Percentiles rank a stretch among this genome's conserved stretches.
Conservation (phyloP, 2,888 invertebrate genomes). For the Tenthredo mesomela region DNA sequence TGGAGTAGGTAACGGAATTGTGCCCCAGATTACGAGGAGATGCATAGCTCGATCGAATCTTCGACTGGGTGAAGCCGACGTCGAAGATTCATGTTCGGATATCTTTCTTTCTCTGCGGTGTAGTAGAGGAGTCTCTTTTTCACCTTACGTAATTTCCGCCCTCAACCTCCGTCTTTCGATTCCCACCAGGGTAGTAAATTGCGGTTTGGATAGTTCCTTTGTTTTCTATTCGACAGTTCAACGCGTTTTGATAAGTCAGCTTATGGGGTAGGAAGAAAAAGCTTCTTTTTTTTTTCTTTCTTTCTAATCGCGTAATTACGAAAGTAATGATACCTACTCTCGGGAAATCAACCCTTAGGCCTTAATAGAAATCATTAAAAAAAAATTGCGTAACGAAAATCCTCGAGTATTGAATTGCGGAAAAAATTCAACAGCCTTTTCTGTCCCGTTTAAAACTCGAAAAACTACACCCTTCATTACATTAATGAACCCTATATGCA, state of each 20-base stretch:
- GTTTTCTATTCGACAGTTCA: conserved; percentile 40
- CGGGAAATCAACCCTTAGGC: neutral
- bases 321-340: neutral
- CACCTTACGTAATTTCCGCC: conserved; percentile 39
- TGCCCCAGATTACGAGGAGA: conserved; percentile 39
- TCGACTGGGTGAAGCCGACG: neutral
- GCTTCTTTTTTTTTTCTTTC: neutral
- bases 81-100: conserved; percentile 40
- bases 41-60: conserved; percentile 29
- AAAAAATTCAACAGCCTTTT: neutral
- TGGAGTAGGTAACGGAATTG: conserved; percentile 2
- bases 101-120: conserved; percentile 11
- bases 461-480: neutral
- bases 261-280: neutral
- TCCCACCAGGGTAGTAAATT: conserved; percentile 41
- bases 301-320: neutral
- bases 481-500: neutral
- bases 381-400: neutral
- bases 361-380: too few species aligned
- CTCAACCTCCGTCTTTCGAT: neutral
- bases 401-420: neutral
- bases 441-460: neutral
- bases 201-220: conserved; percentile 41
- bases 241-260: neutral
- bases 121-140: conserved; percentile 26